These are phyloP conservation scores for Diachasmimorpha longicaudata DNA, from an alignment of 1,140 invertebrate genomes.

Conservation along the genomic window DNA sequence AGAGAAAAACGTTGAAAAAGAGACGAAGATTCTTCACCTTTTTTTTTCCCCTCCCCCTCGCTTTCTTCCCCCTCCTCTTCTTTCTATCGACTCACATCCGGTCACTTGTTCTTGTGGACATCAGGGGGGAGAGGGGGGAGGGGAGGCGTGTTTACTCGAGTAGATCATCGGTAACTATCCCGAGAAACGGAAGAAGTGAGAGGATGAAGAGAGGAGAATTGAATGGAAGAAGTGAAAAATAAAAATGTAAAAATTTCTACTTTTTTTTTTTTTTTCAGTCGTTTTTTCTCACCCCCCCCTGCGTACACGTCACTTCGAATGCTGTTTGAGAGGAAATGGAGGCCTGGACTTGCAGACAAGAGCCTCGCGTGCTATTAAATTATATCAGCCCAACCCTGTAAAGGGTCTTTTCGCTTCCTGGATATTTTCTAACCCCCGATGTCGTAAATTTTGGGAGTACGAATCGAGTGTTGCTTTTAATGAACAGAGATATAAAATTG, in stretches of 20 bases:
- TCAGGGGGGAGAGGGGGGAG: background rate
- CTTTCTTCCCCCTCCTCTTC: background rate
- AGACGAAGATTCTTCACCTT: slow-evolving; percentile 11
- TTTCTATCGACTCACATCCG: slow-evolving; percentile 18
- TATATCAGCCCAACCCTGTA: slow-evolving; percentile 13
- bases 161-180: slow-evolving; percentile 16
- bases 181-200: slow-evolving; percentile 8
- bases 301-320: background rate
- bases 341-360: background rate
- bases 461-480: slow-evolving; percentile 2
- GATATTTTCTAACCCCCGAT: slow-evolving; percentile 6
- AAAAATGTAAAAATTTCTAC: background rate
- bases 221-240: background rate
- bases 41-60: background rate
- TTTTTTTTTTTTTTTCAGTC: background rate
- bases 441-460: background rate
- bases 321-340: background rate
- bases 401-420: slow-evolving; percentile 14
- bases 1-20: background rate
- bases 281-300: background rate
- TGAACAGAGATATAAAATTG: background rate
- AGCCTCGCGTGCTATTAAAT: slow-evolving; percentile 23
- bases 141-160: slow-evolving; percentile 21
- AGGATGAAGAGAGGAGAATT: slow-evolving; percentile 1
- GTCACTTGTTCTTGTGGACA: slow-evolving; percentile 19